Base-by-base conservation (phyloP, 1,140 invertebrate species). In the Cardiocondyla obscurior region DNA sequence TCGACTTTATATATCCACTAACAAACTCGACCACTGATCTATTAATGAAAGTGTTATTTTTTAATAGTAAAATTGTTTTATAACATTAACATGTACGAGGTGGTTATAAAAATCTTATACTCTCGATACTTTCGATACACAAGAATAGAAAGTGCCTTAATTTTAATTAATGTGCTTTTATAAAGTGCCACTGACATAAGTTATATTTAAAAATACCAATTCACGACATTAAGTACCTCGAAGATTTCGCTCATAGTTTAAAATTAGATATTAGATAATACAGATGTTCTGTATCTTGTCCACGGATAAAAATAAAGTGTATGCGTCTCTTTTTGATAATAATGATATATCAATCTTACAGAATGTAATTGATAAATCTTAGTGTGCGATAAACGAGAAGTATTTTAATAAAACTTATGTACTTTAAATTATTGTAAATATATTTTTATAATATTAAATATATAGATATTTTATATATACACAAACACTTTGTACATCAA, bases 391-490 rank as follows among this genome's bases (percentile, higher is more conserved):
- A 3, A 28, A 25, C 58, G 19, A 46, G 22, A 28, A 8, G 28
- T 83, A 86, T 73, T 87, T 83, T 22, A 73, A 22, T 44, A 14
- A 53, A 19, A 60, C 3, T 1, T 82, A 42, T 79, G 49, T 83
- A 79, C 19, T 83, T 83, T 83, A 77, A 62, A 76, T 82, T 82
- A 70, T 39, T 55, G 58, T 81, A 84, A 46, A 82, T 83, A 79
- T 44, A 55, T 65, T 39, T 72, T 64, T 81, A 42, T 76, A 84
- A 25, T 58, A 69, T 33, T 16, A 67, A 12, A 58, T 55, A 49
- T 51, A 69, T 57, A 77, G n/a, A n/a, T n/a, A n/a, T n/a, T n/a
- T n/a, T 58, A 72, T 83, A 67, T 77, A 70, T 69, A 84, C 7
- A 67, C 73, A 70, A 60, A 84, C 7, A 60, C 79, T 79, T 84